Base-by-base conservation (phyloP, 2,888 invertebrate genomes). In the Nipponacmea schrenckii region DNA sequence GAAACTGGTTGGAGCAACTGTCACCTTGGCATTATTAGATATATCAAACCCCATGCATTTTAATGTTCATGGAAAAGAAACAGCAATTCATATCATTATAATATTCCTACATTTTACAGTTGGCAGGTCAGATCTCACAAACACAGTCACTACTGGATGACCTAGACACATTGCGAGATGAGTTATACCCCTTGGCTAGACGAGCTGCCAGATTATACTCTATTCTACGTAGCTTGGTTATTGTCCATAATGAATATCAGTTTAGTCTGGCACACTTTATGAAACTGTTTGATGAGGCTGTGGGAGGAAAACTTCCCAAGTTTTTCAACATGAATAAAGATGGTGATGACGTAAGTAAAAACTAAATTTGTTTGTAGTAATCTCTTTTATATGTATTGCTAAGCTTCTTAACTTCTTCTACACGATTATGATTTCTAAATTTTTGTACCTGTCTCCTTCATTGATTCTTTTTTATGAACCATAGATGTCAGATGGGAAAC, bases 201-300 rank as follows among this genome's bases (percentile, higher is more conserved):
- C 74, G 86, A 46, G 87, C 83, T 10, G 84, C 87, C 72, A 82
- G 85, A 80, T 78, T 88, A 77, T 87, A 81, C 73, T 80, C 83
- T n/a, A 77, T 87, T 20, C 78, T 85, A n/a, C 74, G 85, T 44
- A 82, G 84, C 64, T 77, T 88, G 72, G 79, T 82, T 62, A 80
- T 81, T 66, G 72, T 88, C 15, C 82, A 83, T 44, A 82, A 81
- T 31, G 86, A 87, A 75, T 87, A 88, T 77, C 86, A 85, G 80
- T 87, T 87, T 81, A 80, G 86, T 14, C 75, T 87, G 76, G 75
- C 80, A 39, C 86, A 85, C 77, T 88, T 88, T 78, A 76, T 86
- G 20, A 74, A 81, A 24, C 78, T 88, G 74, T 88, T 87, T 83
- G 87, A 88, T 76, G 86, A 87, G 71, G 86, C 87, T 8, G 79